Base-by-base conservation (phyloP, 2,113 vertebrate genomes). In the Mustelus asterias region DNA sequence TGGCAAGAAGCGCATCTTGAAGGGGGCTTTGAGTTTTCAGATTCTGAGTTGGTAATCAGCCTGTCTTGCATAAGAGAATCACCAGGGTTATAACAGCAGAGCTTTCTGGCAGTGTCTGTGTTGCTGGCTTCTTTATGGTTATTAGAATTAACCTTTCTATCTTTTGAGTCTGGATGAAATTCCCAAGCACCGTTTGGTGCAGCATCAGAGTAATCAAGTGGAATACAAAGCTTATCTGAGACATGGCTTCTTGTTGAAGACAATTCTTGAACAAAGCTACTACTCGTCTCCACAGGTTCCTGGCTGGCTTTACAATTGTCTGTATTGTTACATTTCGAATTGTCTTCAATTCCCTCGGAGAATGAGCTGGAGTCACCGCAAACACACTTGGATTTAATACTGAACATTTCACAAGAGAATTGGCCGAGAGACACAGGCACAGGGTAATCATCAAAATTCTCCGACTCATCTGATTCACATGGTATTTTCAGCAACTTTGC, bases 401-500 rank as follows among this genome's bases (percentile, higher is more conserved):
- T 0, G 67, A 0, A 54, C 6, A 1, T 3, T 96, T 96, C 44
- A 44, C 67, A 72, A 48, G 67, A 76, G 13, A 54, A 95, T 54
- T 14, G 94, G 41, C 20, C n/a, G 26, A 26, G n/a, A 22, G n/a
- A 26, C 24, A n/a, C 65, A 3, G 63, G 37, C n/a, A 33, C 94
- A 88, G 96, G 94, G 0, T 96, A 78, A 96, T 96, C 97, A 0
- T 44, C 1, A 92, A 97, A 97, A 0, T 96, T 96, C 0, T 80
- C 96, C 0, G 96, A 97, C 85, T 97, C 97, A 0, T 97, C 97
- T 0, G 97, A 97, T 0, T 97, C 97, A 5, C 97, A 97, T 0
- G 97, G 97, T 16, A 97, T n/a, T 60, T 76, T 94, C 0, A 96
- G 96, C n/a, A 44, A 0, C 0, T 95, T 96, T 96, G 4, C 0